A percentile compares a stretch with the other conserved stretches of the same genome.
Conservation (phyloP, 92 coral and sea anemone genomes). For the Palythoa grandis region DNA sequence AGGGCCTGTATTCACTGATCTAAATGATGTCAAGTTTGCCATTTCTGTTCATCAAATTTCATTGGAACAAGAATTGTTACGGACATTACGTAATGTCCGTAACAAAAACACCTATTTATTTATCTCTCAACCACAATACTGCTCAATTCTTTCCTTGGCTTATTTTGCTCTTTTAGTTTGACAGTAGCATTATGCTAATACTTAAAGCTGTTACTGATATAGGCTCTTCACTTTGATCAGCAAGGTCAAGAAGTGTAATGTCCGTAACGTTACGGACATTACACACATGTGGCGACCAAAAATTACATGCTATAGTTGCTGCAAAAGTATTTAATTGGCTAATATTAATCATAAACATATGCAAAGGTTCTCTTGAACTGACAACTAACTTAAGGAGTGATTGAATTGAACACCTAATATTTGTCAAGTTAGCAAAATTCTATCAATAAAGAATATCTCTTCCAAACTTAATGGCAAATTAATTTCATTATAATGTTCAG, state of each 20-base stretch:
- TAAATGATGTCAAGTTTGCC: neutral
- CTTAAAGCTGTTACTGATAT: neutral
- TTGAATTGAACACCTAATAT: slow-evolving; percentile 5
- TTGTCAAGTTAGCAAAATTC: slow-evolving; percentile 1
- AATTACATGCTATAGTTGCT: neutral
- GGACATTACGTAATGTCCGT: slow-evolving; percentile 1
- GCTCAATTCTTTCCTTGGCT: neutral
- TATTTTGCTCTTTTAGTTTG: slow-evolving; percentile 18
- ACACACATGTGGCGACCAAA: neutral
- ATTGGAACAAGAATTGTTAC: slow-evolving; percentile 2
- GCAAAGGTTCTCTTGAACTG: slow-evolving; percentile 12
- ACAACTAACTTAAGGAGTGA: slow-evolving; percentile 5
- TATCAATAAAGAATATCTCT: too few species aligned
- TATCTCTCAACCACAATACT: neutral
- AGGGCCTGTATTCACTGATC: slow-evolving; percentile 7
- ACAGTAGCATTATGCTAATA: neutral
- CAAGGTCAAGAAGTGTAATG: neutral
- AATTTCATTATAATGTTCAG: neutral
- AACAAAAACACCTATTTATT: neutral
- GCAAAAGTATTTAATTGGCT: slow-evolving; percentile 9
- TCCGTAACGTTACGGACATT: slow-evolving; percentile 6
- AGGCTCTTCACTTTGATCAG: neutral
- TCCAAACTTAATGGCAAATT: neutral
- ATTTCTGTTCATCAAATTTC: neutral
- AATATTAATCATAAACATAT: slow-evolving; percentile 10